Base-by-base conservation (phyloP, 2,888 invertebrate genomes). In the Parapristionchus giblindavisi region DNA sequence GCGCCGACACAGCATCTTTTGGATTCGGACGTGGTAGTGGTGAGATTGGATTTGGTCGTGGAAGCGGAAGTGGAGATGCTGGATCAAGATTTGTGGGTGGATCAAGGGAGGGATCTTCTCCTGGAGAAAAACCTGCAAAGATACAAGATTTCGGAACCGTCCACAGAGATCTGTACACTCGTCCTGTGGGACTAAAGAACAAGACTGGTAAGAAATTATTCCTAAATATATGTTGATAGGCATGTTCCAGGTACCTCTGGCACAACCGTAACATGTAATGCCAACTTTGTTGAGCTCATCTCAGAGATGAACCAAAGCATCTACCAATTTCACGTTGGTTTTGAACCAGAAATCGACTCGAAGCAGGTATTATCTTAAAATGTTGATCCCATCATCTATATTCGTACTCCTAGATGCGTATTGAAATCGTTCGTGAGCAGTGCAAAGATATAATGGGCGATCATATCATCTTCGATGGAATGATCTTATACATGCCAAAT, bases 401-500 rank as follows among this genome's bases (percentile, higher is more conserved):
- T 43, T 56, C 5, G 4, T 40, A 17, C 4, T 24, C 2, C 27
- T 60, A 58, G 58, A 72, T 72, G 72, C 38, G 72, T 29, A 72
- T 72, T n/a, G 72, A 74, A 32, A n/a, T 74, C 17, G 52, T 74
- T 32, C 63, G 52, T 3, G 52, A 63, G 34, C 75, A 65, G 54
- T 66, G 52, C 43, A 8, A 3, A 5, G 66, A 54, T 21, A 43
- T 66, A 21, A 29, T 79, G 17, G 82, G 79, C 2, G 54, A 76
- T 6, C 73, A 72, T 32, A 76, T 77, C 36, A 79, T 85, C 63
- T 89, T 89, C 79, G 83, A 83, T 51, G 83, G 61, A 48, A 73
- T 70, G 70, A 70, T 70, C 17, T 56, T 70, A 24, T 70, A 70
- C 38, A 14, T 70, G 6, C 70, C 70, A 27, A 48, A 66, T 24